These are phyloP conservation scores for Craseonycteris thonglongyai DNA, from an alignment of 2,113 vertebrate genomes.

Conservation along the genomic window DNA sequence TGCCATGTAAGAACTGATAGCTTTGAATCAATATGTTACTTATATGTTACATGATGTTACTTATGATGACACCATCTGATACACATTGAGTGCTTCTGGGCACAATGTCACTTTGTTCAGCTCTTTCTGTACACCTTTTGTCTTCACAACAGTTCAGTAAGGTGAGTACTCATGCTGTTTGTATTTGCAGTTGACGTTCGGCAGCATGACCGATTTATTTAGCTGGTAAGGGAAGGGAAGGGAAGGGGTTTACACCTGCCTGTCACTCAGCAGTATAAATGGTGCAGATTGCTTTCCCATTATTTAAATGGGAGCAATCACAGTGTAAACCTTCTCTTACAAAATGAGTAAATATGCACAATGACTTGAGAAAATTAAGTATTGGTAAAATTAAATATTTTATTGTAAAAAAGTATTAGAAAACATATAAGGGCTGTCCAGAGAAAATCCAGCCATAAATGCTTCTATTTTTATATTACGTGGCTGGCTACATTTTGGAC, in stretches of 20 bases:
- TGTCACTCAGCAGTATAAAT: background rate
- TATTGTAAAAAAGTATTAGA: background rate
- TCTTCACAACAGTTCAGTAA: background rate
- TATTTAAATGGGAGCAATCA: background rate
- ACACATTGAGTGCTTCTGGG: too few species aligned
- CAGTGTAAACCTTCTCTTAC: background rate
- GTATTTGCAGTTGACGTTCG: background rate
- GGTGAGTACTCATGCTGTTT: background rate
- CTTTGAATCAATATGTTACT: background rate
- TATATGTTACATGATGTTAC: background rate
- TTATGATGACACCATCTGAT: background rate
- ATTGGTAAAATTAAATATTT: background rate
- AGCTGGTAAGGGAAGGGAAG: background rate
- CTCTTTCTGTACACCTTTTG: background rate
- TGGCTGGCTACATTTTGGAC: too few species aligned
- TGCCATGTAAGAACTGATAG: background rate
- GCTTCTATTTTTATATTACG: too few species aligned
- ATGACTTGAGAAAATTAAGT: background rate
- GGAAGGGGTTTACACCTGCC: background rate
- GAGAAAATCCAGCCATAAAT: too few species aligned
- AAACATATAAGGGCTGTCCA: too few species aligned
- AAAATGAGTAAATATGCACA: background rate
- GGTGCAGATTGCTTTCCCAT: background rate
- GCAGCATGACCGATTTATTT: background rate
- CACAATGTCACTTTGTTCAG: background rate